Base-by-base conservation (phyloP, 2,113 vertebrate species). In the Synchiropus splendidus region DNA sequence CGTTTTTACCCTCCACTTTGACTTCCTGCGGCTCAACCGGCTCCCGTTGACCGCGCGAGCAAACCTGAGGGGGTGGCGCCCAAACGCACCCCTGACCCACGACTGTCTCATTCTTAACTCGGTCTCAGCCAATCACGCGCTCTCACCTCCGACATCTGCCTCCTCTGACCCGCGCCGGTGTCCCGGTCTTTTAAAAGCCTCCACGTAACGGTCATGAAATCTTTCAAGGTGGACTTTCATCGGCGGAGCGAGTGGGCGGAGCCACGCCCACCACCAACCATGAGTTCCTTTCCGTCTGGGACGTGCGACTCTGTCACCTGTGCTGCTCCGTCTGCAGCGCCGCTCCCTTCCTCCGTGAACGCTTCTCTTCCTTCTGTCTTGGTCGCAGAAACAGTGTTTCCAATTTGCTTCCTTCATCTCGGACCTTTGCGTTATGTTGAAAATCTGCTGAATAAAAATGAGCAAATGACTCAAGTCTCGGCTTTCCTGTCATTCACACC, bases 351-450 rank as follows among this genome's bases (percentile, higher is more conserved):
- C 58, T 58, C 80, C 79, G 76, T 75, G 70, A 82, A 27, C 21
- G 81, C 78, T 79, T 67, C 61, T 18, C 16, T 34, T 18, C 31
- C 16, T 16, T 67, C 67, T 42, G 56, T 79, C 61, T 68, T 55
- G 38, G 17, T 59, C 58, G 68, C 73, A 58, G 64, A 55, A 56
- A 74, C 43, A 61, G 54, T 72, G 58, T 74, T 56, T 78, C 61
- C 63, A 75, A 79, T 79, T 75, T 70, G 64, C 82, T 83, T 83
- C 74, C 76, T 70, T 49, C 44, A 48, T 78, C 64, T 71, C 62
- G 64, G 64, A 79, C 59, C 75, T 79, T 79, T 78, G 78, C 73
- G 79, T 81, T 85, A 72, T 82, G 79, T 82, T 83, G 75, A 83
- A 83, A 80, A 74, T 77, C 73, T 27, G 21, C 21, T 74, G 45